phyloP scores from a whole-genome alignment of 1,140 invertebrate species.

The Homalodisca vitripennis region DNA sequence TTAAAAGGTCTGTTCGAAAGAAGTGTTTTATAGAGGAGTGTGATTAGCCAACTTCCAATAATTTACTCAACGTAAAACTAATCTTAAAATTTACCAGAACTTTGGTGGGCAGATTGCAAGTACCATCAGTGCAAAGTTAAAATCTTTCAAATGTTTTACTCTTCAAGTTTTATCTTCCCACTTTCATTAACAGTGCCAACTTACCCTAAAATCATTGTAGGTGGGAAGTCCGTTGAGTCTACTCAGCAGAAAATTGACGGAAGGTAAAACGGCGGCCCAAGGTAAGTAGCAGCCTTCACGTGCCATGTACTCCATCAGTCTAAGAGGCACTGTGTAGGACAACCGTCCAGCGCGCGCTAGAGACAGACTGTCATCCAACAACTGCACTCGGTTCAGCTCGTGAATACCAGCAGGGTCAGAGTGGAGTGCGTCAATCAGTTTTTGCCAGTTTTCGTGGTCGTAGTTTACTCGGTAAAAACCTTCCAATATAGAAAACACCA shows the following conservation, averaged over 20 bases:
- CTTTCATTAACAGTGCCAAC: too few species aligned
- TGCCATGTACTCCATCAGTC: conserved; percentile 48
- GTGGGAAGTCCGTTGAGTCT: not conserved
- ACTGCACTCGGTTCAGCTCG: conserved; percentile 67
- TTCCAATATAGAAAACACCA: conserved; percentile 33
- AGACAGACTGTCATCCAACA: conserved; percentile 81
- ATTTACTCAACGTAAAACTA: too few species aligned
- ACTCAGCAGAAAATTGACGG: not conserved
- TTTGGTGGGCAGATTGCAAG: too few species aligned
- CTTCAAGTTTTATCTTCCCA: too few species aligned
- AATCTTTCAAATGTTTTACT: too few species aligned
- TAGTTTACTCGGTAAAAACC: conserved; percentile 77
- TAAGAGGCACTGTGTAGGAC: conserved; percentile 46
- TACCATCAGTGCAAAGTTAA: too few species aligned
- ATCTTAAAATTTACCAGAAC: too few species aligned
- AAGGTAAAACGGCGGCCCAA: conserved; percentile 1
- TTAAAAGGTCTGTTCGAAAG: too few species aligned
- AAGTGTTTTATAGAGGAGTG: too few species aligned
- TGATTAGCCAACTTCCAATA: too few species aligned
- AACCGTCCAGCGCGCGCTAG: conserved; percentile 57
- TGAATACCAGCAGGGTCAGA: conserved; percentile 50
- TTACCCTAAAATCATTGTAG: not conserved
- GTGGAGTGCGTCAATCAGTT: conserved; percentile 56
- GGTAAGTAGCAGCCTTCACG: conserved; percentile 46
- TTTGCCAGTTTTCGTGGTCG: conserved; percentile 63